A percentile compares a stretch with the other conserved stretches of the same genome.
phyloP scores from a whole-genome alignment of 1,140 invertebrate genomes.

The Bombus breviceps region DNA sequence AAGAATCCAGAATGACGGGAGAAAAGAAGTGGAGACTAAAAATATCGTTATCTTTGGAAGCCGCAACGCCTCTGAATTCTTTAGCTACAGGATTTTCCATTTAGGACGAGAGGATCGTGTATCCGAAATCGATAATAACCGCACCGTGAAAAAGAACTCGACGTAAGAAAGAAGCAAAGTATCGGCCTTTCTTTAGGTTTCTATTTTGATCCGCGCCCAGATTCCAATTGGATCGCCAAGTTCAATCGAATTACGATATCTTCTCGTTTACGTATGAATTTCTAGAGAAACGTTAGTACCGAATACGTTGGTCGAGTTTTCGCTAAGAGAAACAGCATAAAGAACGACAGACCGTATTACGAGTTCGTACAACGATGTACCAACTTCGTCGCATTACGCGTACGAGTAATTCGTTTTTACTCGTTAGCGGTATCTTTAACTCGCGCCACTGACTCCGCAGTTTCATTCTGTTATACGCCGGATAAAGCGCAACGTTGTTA shows the following conservation, averaged over 20 bases:
- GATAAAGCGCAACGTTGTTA: not conserved
- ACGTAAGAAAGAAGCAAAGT: conserved; percentile 11
- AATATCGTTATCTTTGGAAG: conserved; percentile 3
- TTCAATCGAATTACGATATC: conserved; percentile 32
- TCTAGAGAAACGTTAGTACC: not conserved
- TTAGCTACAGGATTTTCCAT: conserved; percentile 5
- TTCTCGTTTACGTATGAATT: conserved; percentile 3
- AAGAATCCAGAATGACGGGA: not conserved
- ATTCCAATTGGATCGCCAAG: not conserved
- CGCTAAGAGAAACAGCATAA: not conserved
- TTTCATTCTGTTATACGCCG: no score
- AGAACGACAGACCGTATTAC: no score
- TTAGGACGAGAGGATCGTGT: conserved; percentile 15
- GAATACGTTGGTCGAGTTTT: not conserved
- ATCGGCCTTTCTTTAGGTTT: not conserved
- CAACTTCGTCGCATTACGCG: no score
- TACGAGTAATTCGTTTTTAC: not conserved
- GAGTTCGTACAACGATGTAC: not conserved
- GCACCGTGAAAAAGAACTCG: no score
- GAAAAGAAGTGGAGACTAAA: not conserved
- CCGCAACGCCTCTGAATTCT: not conserved
- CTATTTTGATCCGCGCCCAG: conserved; percentile 1
- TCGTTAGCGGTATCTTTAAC: no score
- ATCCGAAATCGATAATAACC: conserved; percentile 40
- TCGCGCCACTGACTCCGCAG: no score